Evolutionary conservation across 2,113 vertebrate genomes (phyloP).

Genomic region (Sciurus niger): DNA sequence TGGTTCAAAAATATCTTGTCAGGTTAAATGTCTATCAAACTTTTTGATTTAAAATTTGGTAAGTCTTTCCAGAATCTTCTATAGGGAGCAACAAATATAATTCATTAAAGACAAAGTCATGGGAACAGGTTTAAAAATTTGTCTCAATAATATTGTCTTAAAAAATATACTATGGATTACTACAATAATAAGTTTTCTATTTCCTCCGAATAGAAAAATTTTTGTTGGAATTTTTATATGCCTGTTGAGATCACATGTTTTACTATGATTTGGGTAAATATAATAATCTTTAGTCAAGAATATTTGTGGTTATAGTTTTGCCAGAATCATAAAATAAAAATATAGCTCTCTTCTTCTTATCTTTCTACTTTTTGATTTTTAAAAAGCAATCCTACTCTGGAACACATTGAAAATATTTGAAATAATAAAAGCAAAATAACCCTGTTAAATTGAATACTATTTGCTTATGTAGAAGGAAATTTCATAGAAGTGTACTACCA

Average conservation of each 20-base stretch:
- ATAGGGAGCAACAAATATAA: not conserved
- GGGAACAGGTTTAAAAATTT: not conserved
- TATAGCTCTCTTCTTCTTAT: constrained; percentile 32
- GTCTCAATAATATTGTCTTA: not conserved
- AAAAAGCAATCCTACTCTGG: constrained; percentile 64
- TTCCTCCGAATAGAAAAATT: constrained; percentile 62
- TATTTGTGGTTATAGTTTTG: constrained; percentile 78
- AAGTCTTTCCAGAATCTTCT: not conserved
- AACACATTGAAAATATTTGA: constrained; percentile 63
- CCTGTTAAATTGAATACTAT: constrained; percentile 47
- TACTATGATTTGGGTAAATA: constrained; percentile 66
- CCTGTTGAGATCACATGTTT: constrained; percentile 17
- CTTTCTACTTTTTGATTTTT: constrained; percentile 1
- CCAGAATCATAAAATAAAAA: constrained; percentile 80
- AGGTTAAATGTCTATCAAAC: not conserved
- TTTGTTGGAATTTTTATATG: not conserved
- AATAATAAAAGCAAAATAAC: constrained; percentile 24
- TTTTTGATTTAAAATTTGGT: not conserved
- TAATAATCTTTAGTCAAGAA: constrained; percentile 72
- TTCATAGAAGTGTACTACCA: not conserved
- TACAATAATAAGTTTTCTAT: not conserved
- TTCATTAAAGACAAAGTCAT: not conserved
- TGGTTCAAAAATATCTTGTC: not conserved
- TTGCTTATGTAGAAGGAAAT: constrained; percentile 37
- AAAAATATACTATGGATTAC: not conserved